Conservation (phyloP, 2,888 invertebrate species). For the Lapara coniferarum region DNA sequence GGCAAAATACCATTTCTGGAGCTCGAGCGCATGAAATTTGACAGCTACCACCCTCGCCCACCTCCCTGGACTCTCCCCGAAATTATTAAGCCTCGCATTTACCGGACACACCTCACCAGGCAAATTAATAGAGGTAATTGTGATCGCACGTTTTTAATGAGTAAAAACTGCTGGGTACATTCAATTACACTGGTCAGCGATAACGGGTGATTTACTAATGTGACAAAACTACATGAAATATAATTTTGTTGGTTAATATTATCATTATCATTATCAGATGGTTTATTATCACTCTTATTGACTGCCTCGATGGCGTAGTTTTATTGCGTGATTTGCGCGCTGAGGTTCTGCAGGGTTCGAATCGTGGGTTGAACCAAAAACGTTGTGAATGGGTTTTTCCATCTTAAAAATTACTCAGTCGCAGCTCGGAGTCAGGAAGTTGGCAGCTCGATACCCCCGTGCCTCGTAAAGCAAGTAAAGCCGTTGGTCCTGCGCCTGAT, state of each 20-base stretch:
- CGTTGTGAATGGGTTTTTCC: no score
- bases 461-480: no score
- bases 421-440: no score
- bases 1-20: slow-evolving; percentile 57
- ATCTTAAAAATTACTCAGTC: no score
- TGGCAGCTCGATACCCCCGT: no score
- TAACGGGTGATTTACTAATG: slow-evolving; percentile 31
- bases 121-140: slow-evolving; percentile 66
- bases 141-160: slow-evolving; percentile 53
- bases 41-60: slow-evolving; percentile 51
- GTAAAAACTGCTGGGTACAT: slow-evolving; percentile 52
- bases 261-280: slow-evolving; percentile 1
- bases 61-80: slow-evolving; percentile 35
- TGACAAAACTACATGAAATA: slow-evolving; percentile 27
- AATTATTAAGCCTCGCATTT: slow-evolving; percentile 64
- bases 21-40: slow-evolving; percentile 75
- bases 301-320: no score
- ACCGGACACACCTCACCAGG: slow-evolving; percentile 56
- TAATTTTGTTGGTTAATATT: slow-evolving; percentile 12
- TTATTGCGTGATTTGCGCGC: no score
- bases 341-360: no score
- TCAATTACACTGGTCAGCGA: slow-evolving; percentile 45
- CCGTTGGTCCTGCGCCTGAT: no score
- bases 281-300: not conserved
- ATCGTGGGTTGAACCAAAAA: no score